Base-by-base conservation (phyloP, 2,888 invertebrate genomes). In the Heteropelma amictum region DNA sequence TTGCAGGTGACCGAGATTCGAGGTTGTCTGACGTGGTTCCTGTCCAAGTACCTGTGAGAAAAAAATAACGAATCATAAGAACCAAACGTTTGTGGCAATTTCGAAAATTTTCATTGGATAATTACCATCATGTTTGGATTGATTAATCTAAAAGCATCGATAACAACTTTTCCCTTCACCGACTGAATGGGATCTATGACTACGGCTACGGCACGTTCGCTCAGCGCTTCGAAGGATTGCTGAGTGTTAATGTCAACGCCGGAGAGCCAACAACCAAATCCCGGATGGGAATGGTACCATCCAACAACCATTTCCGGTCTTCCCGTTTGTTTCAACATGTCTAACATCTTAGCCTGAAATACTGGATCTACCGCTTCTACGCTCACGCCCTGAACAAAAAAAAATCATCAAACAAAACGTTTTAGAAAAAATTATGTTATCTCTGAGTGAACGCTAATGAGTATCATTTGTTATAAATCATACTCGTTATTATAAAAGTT, bases 341-440 rank as follows among this genome's bases (percentile, higher is more conserved):
- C 95, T 90, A 99, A 95, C 99, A 99, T 99, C 91, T 98, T 99
- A 3, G 98, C 98, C 91, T 99, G 99, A 89, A 99, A 99, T 30
- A 99, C 99, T 40, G 99, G 99, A 91, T 99, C 99, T 7, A 99
- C 99, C 10, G 99, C 99, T 90, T 99, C 99, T 23, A 99, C 99
- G 85, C 98, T 99, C 1, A 99, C 99, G 61, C 99, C 99, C 89
- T 89, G 35, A 33, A n/a, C 61, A 45, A 40, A 6, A 14, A 14
- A 21, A 54, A 47, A 61, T n/a, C n/a, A n/a, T n/a, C n/a, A n/a
- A n/a, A 2, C 58, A 21, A 14, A 40, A 38, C 1, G 12, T 14
- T 5, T 38, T 26, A 10, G 1, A 45, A 45, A 19, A 14, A n/a
- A 40, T 12, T 40, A 12, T 1, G 1, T 4, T 40, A 12, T n/a